A percentile compares a stretch with the other conserved stretches of the same genome.
Evolutionary conservation across 2,888 invertebrate species (phyloP).

Genomic region (Thereva nobilitata): DNA sequence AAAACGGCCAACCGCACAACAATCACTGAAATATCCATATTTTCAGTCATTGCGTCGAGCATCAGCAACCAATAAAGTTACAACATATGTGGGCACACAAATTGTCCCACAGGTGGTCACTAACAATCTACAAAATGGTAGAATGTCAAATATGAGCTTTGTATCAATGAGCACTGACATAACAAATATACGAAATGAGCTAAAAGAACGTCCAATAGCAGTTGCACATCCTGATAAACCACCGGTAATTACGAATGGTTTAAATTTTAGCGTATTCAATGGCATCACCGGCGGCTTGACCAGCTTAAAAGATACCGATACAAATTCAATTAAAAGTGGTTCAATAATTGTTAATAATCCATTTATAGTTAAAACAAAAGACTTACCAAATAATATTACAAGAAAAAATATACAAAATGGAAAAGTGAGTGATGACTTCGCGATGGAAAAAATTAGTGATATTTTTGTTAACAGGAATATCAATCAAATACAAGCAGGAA

Average conservation of each 20-base stretch:
- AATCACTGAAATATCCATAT: conserved; percentile 73
- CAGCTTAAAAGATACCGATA: conserved; percentile 31
- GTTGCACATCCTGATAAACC: conserved; percentile 4
- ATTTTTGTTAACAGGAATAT: conserved; percentile 44
- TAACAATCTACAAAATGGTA: conserved; percentile 9
- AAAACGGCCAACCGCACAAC: conserved; percentile 88
- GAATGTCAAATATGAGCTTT: conserved; percentile 39
- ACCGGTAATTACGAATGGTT: conserved; percentile 30
- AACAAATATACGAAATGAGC: conserved; percentile 22
- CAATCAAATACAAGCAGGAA: conserved; percentile 4
- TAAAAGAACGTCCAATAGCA: conserved; percentile 13
- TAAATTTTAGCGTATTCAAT: conserved; percentile 40
- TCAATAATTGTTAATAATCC: conserved; percentile 3
- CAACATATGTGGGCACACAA: conserved; percentile 27
- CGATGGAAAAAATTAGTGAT: conserved; percentile 43
- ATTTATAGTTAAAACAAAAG: conserved; percentile 19
- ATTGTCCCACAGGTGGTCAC: conserved; percentile 24
- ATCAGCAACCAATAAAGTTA: conserved; percentile 48
- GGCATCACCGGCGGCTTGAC: conserved; percentile 22
- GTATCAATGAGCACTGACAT: conserved; percentile 37
- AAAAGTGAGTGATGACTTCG: conserved; percentile 23
- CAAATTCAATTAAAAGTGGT: conserved; percentile 7
- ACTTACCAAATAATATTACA: conserved; percentile 30
- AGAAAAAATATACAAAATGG: conserved; percentile 26
- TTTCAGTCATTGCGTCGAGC: conserved; percentile 55